Evolutionary conservation across 2,888 invertebrate genomes (phyloP).

Genomic region (Antitype chi): DNA sequence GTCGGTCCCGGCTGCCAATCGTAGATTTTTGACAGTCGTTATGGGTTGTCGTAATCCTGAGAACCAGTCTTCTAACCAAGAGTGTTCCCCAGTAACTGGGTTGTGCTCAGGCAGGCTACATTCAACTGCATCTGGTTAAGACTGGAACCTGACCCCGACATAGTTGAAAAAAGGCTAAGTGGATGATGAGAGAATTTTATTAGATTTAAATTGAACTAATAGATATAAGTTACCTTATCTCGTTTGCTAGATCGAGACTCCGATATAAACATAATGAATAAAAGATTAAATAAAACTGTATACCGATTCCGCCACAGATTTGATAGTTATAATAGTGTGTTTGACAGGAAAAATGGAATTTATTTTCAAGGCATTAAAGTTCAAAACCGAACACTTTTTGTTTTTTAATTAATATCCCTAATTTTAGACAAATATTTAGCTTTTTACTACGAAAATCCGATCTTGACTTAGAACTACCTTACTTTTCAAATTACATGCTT

Average conservation of each 20-base stretch:
- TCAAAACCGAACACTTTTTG: slow-evolving; percentile 21
- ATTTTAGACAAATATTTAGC: neutral
- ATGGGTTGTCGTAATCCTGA: too few relatives aligned
- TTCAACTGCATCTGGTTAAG: neutral
- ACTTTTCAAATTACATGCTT: slow-evolving; percentile 22
- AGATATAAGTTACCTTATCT: neutral
- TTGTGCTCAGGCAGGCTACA: neutral
- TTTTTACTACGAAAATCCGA: neutral
- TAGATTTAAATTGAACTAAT: neutral
- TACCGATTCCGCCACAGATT: slow-evolving; percentile 54
- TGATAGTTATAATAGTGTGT: slow-evolving; percentile 36
- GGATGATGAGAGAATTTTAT: neutral
- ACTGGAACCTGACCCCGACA: neutral
- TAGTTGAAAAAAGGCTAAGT: neutral
- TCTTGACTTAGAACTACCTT: slow-evolving; percentile 32
- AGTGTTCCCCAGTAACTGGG: neutral
- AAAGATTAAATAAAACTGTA: slow-evolving; percentile 51
- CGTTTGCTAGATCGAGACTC: slow-evolving; percentile 49
- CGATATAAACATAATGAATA: slow-evolving; percentile 52
- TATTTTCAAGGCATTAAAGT: slow-evolving; percentile 27
- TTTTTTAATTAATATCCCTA: neutral
- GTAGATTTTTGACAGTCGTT: neutral
- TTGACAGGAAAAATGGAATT: slow-evolving; percentile 40
- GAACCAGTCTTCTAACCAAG: neutral
- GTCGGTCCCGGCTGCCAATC: neutral